Percentiles rank a stretch among this genome's conserved stretches.
Evolutionary conservation across 2,797 vertebrate genomes (phyloP).

Genomic region (Crenuchus spilurus): DNA sequence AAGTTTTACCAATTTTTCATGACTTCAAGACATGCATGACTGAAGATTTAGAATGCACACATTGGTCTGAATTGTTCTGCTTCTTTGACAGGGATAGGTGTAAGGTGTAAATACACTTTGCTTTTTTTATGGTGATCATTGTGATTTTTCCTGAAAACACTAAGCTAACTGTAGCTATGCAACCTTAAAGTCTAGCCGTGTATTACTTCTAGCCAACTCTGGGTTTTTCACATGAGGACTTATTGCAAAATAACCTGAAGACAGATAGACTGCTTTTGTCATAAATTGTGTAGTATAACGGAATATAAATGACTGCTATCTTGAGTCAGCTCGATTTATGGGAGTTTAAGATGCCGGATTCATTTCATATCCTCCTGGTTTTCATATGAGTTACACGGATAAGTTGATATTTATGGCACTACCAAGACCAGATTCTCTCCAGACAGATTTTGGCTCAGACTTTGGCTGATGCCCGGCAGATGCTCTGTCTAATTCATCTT

Average conservation of each 20-base stretch:
- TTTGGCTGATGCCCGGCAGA: conserved; percentile 77
- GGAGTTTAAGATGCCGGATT: conserved; percentile 70
- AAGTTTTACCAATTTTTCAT: no score
- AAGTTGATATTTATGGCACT: conserved; percentile 78
- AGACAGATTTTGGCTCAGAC: conserved; percentile 80
- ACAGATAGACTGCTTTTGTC: conserved; percentile 19
- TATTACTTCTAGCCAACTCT: background rate
- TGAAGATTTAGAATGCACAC: no score
- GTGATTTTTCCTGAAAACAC: background rate
- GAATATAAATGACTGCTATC: conserved; percentile 62
- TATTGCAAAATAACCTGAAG: conserved; percentile 18
- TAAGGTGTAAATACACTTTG: no score
- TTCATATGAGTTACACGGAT: conserved; percentile 76
- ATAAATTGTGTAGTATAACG: conserved; percentile 60
- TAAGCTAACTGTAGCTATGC: background rate
- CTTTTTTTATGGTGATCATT: no score
- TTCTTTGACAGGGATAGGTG: no score
- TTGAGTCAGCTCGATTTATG: conserved; percentile 60
- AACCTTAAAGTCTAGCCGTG: background rate
- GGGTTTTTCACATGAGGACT: conserved; percentile 6
- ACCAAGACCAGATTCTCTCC: conserved; percentile 83
- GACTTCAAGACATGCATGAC: no score
- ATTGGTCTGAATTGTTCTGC: no score
- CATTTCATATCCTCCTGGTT: conserved; percentile 76
- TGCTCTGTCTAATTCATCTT: conserved; percentile 68